Conservation (phyloP, 2,797 vertebrate species). For the Pseudomugil tenellus region DNA sequence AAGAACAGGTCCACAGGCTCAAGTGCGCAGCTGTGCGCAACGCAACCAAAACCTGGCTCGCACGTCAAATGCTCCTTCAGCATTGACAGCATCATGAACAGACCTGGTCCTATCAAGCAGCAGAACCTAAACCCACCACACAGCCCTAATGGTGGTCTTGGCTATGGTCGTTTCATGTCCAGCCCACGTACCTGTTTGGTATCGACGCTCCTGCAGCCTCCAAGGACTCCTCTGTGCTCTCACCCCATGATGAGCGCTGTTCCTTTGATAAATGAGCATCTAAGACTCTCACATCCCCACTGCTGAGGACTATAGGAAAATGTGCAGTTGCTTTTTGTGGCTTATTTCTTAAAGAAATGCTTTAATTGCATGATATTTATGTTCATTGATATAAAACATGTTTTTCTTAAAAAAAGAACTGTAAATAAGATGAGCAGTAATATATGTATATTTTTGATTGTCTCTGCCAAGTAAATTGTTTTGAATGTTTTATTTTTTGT, state of each 20-base stretch:
- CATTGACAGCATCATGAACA: conserved; percentile 89
- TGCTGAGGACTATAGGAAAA: conserved; percentile 51
- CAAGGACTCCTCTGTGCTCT: conserved; percentile 64
- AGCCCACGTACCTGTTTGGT: conserved; percentile 71
- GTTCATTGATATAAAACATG: conserved; percentile 43
- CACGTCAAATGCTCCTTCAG: conserved; percentile 85
- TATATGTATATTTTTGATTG: conserved; percentile 67
- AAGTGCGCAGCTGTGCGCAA: conserved; percentile 47
- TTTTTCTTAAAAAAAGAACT: conserved; percentile 45
- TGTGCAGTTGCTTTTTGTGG: conserved; percentile 21
- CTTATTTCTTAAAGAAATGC: conserved; percentile 74
- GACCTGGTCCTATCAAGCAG: conserved; percentile 39
- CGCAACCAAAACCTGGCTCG: conserved; percentile 41
- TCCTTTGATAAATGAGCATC: conserved; percentile 61
- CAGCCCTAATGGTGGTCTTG: conserved; percentile 36
- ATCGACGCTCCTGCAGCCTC: conserved; percentile 67
- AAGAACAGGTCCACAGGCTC: conserved; percentile 63
- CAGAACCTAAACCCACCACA: conserved; percentile 23
- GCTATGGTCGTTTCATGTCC: conserved; percentile 72
- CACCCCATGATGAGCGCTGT: conserved; percentile 47
- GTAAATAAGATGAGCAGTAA: conserved; percentile 80
- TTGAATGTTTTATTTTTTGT: conserved; percentile 24
- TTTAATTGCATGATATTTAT: conserved; percentile 79
- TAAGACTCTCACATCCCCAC: conserved; percentile 67
- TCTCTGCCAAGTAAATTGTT: background rate